Percentiles rank a stretch among this genome's conserved stretches.
Evolutionary conservation across 1,140 invertebrate species (phyloP).

Genomic region (Steinernema khuongi): DNA sequence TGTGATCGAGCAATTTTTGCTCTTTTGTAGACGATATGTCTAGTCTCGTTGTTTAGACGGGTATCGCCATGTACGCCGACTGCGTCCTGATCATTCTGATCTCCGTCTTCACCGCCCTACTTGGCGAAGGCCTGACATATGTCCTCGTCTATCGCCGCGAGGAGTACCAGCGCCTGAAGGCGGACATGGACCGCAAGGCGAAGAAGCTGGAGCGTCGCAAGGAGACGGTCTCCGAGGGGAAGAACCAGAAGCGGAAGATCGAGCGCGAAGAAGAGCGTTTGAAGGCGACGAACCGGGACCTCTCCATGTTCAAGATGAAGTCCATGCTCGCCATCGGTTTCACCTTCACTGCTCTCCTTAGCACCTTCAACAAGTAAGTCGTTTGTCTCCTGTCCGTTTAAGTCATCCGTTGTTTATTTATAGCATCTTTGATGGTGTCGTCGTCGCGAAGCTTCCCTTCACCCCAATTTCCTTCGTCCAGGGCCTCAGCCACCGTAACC

Average conservation of each 20-base stretch:
- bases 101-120: constrained; percentile 86
- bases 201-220: constrained; percentile 80
- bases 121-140: constrained; percentile 97
- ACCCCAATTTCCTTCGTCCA: constrained; percentile 91
- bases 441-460: constrained; percentile 94
- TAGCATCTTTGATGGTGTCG: constrained; percentile 89
- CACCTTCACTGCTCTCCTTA: constrained; percentile 89
- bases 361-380: constrained; percentile 97
- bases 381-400: no score
- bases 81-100: constrained; percentile 91
- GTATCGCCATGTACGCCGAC: constrained; percentile 76
- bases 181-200: constrained; percentile 56
- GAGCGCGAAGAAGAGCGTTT: constrained; percentile 81
- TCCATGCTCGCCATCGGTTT: constrained; percentile 98
- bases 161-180: constrained; percentile 63
- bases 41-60: constrained; percentile 14
- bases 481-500: constrained; percentile 85
- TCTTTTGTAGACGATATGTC: constrained; percentile 15
- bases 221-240: constrained; percentile 66
- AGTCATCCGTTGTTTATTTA: no score
- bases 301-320: constrained; percentile 97
- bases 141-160: constrained; percentile 94
- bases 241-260: constrained; percentile 94
- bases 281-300: constrained; percentile 93
- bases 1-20: neutral